These are phyloP conservation scores for Clusia tigrina DNA, from an alignment of 2,888 invertebrate genomes.

Conservation along the genomic window DNA sequence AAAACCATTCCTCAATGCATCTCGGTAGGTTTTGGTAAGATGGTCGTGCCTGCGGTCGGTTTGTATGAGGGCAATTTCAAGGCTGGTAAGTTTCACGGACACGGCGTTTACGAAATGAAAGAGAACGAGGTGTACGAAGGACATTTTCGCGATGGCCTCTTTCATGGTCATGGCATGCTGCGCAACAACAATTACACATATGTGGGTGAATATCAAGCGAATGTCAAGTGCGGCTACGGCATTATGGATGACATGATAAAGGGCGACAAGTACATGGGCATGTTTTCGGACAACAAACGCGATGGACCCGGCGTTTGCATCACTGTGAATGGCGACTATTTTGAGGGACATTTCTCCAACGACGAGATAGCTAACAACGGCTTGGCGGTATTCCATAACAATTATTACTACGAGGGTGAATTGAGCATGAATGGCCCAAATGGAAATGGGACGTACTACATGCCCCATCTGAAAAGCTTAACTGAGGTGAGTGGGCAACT, in stretches of 20 bases:
- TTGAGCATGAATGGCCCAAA: conserved; percentile 80
- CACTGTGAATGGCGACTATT: conserved; percentile 89
- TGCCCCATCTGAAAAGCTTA: too few species aligned
- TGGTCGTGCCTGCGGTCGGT: conserved; percentile 66
- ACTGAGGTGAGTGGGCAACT: conserved; percentile 33
- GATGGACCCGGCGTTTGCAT: conserved; percentile 87
- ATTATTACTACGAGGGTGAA: conserved; percentile 89
- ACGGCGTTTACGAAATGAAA: conserved; percentile 73
- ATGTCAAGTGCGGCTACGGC: conserved; percentile 84
- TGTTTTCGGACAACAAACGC: conserved; percentile 85
- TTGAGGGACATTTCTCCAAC: conserved; percentile 85
- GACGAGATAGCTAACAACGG: conserved; percentile 84
- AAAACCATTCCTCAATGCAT: background rate
- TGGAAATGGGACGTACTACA: conserved; percentile 82
- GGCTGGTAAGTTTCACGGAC: conserved; percentile 83
- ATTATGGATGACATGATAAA: conserved; percentile 86
- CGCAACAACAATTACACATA: conserved; percentile 85
- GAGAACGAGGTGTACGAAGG: conserved; percentile 87
- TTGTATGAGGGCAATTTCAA: conserved; percentile 75
- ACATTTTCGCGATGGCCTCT: conserved; percentile 82
- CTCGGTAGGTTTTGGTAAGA: conserved; percentile 57
- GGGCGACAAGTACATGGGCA: conserved; percentile 90
- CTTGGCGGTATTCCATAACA: conserved; percentile 87
- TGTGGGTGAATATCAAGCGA: conserved; percentile 87
- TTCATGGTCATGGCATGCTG: conserved; percentile 85